Conservation (phyloP, 2,888 invertebrate genomes). For the Dermolepida albohirtum region DNA sequence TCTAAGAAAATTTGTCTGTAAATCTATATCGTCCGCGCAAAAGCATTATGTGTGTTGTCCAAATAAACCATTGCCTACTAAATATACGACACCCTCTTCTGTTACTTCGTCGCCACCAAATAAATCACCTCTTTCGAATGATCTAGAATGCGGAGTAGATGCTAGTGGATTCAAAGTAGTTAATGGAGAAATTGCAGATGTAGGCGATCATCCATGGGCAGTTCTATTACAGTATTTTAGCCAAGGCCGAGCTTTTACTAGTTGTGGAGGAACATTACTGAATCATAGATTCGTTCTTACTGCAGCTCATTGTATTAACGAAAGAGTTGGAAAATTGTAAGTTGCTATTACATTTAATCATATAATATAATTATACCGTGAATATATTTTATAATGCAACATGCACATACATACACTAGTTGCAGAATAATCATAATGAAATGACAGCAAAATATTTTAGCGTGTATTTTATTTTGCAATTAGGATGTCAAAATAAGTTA, state of each 20-base stretch:
- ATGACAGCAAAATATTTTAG: no score
- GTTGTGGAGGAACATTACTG: slow-evolving; percentile 73
- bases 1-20: slow-evolving; percentile 50
- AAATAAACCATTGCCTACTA: slow-evolving; percentile 35
- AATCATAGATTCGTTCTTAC: slow-evolving; percentile 71
- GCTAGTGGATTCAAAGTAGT: slow-evolving; percentile 42
- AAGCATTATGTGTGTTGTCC: slow-evolving; percentile 49
- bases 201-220: slow-evolving; percentile 76
- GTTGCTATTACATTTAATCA: slow-evolving; percentile 60
- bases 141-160: slow-evolving; percentile 32
- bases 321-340: slow-evolving; percentile 68
- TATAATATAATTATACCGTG: no score
- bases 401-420: no score
- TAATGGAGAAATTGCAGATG: slow-evolving; percentile 61
- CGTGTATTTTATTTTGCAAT: no score
- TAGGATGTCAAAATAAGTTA: no score
- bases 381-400: no score
- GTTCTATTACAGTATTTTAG: slow-evolving; percentile 68
- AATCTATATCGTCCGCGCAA: slow-evolving; percentile 10
- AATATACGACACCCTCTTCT: not conserved
- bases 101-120: not conserved
- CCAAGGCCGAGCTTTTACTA: slow-evolving; percentile 54
- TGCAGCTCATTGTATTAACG: slow-evolving; percentile 72
- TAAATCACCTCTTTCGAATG: not conserved
- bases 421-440: no score